Evolutionary conservation across 1,140 invertebrate species (phyloP).

Genomic region (Apis mellifera): DNA sequence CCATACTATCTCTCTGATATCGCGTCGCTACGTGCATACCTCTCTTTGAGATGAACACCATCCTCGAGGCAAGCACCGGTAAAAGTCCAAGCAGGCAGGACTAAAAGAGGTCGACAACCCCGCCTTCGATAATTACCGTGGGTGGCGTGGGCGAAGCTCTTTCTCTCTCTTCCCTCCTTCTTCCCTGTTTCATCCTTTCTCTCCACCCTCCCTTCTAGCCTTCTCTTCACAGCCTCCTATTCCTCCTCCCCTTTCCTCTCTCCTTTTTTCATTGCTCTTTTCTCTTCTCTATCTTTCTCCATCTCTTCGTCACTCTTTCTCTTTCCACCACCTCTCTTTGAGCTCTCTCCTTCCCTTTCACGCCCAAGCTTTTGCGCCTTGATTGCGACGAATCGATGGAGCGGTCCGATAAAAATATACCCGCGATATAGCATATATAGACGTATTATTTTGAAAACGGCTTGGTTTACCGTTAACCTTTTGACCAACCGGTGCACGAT

Average conservation of each 20-base stretch:
- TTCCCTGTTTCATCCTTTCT: conserved; percentile 40
- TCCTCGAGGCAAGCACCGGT: conserved; percentile 35
- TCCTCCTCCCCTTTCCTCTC: conserved; percentile 6
- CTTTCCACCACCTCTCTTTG: conserved; percentile 26
- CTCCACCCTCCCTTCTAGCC: neutral
- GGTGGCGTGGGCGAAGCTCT: conserved; percentile 63
- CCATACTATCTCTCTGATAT: conserved; percentile 9
- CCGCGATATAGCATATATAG: neutral
- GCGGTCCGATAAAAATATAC: conserved; percentile 61
- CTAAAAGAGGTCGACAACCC: conserved; percentile 69
- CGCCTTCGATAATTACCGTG: conserved; percentile 72
- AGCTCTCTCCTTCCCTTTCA: conserved; percentile 37
- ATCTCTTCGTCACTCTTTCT: conserved; percentile 22
- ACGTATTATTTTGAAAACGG: conserved; percentile 53
- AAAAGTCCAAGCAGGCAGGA: conserved; percentile 60
- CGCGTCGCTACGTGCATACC: conserved; percentile 1
- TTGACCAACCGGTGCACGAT: neutral
- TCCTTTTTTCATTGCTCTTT: conserved; percentile 9
- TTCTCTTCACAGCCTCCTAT: conserved; percentile 7
- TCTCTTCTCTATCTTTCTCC: conserved; percentile 9
- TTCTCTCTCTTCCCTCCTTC: conserved; percentile 49
- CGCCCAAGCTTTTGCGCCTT: conserved; percentile 58
- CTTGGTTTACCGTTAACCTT: neutral
- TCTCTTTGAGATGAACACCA: conserved; percentile 37
- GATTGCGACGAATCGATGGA: conserved; percentile 61